Conservation (phyloP, 2,888 invertebrate species). For the Eilema sororculum region DNA sequence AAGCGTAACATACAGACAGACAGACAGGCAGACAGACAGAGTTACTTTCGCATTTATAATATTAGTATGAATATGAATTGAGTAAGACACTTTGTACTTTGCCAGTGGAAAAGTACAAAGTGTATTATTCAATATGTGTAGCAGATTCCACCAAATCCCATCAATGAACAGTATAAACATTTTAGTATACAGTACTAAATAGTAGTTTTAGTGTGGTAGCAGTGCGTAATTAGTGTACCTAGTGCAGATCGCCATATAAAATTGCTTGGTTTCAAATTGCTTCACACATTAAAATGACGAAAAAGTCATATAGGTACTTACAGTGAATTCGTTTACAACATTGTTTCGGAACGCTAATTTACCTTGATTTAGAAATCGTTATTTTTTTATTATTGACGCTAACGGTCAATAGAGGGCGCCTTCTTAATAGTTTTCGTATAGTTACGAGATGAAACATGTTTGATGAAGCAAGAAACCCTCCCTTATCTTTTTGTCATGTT, state of each 20-base stretch:
- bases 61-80: no score
- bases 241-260: background rate
- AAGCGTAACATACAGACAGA: no score
- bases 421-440: background rate
- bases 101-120: no score
- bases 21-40: no score
- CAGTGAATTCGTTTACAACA: background rate
- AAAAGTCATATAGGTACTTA: constrained; percentile 1
- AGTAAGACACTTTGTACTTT: no score
- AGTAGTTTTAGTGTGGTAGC: no score
- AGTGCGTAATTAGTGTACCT: background rate
- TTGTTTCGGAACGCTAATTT: constrained; percentile 7
- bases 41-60: no score
- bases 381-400: constrained; percentile 11
- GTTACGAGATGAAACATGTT: background rate
- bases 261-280: background rate
- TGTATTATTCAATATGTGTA: no score
- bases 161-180: no score
- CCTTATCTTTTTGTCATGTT: background rate
- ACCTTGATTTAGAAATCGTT: background rate
- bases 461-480: background rate
- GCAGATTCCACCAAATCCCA: no score
- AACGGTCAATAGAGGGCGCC: constrained; percentile 11
- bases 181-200: no score
- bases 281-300: constrained; percentile 1